These are phyloP conservation scores for Eupithecia subfuscata DNA, from an alignment of 2,888 invertebrate genomes.

Conservation along the genomic window DNA sequence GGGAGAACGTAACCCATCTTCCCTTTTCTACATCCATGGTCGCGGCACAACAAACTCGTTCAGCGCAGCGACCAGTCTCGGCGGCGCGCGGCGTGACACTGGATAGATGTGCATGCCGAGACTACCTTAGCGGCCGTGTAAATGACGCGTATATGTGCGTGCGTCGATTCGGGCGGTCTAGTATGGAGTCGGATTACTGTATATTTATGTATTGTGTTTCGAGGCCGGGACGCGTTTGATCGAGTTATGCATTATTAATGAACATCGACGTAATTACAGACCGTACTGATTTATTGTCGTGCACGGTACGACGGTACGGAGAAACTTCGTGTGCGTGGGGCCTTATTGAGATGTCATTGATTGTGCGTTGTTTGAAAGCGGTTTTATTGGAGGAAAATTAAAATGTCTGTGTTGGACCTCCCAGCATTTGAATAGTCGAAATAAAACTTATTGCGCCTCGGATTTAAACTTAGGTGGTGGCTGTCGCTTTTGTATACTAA, in stretches of 20 bases:
- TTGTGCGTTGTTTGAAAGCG: slow-evolving; percentile 8
- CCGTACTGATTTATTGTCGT: slow-evolving; percentile 66
- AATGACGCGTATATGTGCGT: no score
- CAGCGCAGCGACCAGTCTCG: no score
- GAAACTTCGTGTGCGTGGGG: slow-evolving; percentile 44
- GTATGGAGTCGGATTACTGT: no score
- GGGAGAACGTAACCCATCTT: no score
- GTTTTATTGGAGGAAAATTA: slow-evolving; percentile 2
- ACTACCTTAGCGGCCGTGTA: no score
- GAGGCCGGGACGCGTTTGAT: slow-evolving; percentile 66
- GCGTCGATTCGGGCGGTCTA: no score
- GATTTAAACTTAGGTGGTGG: not conserved
- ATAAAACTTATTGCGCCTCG: not conserved
- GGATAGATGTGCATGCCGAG: no score
- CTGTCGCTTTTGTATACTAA: not conserved
- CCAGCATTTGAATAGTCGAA: not conserved
- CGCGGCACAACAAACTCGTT: no score
- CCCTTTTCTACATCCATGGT: no score
- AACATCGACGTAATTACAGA: slow-evolving; percentile 75
- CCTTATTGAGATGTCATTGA: slow-evolving; percentile 44
- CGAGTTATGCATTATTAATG: slow-evolving; percentile 83
- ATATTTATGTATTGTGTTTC: no score
- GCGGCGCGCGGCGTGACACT: no score
- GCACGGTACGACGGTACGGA: slow-evolving; percentile 36
- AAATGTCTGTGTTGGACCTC: slow-evolving; percentile 3